Evolutionary conservation across 2,888 invertebrate species (phyloP).

Genomic region (Flabesymbios commensalis): DNA sequence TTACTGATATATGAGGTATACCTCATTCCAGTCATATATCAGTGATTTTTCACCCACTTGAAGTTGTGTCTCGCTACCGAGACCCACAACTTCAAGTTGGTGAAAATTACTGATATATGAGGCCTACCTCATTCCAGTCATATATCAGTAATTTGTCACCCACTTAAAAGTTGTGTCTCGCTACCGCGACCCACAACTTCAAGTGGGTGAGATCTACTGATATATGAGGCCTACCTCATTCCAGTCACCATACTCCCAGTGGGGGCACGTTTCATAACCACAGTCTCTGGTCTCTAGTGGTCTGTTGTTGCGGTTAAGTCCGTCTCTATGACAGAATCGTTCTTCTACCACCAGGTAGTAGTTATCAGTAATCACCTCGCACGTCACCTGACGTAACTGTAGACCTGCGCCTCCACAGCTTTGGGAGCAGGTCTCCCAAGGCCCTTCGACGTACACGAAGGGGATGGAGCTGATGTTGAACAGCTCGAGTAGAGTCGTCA

Average conservation of each 20-base stretch:
- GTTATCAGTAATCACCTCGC: constrained; percentile 62
- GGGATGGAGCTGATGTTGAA: constrained; percentile 10
- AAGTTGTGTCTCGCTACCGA: no score
- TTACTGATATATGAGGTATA: no score
- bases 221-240: constrained; percentile 74
- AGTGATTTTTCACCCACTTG: no score
- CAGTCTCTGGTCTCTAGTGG: constrained; percentile 83
- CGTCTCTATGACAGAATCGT: constrained; percentile 16
- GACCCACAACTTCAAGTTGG: no score
- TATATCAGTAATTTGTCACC: no score
- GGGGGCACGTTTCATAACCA: constrained; percentile 80
- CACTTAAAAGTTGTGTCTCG: no score
- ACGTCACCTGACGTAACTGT: constrained; percentile 73
- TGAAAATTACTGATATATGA: no score
- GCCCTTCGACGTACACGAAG: constrained; percentile 57
- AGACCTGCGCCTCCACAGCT: constrained; percentile 80
- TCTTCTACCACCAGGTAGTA: constrained; percentile 70
- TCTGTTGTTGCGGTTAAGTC: constrained; percentile 58
- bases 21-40: no score
- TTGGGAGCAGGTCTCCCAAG: constrained; percentile 86
- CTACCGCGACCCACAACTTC: no score
- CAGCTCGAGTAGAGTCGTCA: no score
- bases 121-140: no score
- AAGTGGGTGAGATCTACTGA: no score
- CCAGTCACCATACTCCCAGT: constrained; percentile 92